Evolutionary conservation across 1,140 invertebrate genomes (phyloP), one percentile per base, ranked within the genome.

Genomic region (Copidosoma floridanum): DNA sequence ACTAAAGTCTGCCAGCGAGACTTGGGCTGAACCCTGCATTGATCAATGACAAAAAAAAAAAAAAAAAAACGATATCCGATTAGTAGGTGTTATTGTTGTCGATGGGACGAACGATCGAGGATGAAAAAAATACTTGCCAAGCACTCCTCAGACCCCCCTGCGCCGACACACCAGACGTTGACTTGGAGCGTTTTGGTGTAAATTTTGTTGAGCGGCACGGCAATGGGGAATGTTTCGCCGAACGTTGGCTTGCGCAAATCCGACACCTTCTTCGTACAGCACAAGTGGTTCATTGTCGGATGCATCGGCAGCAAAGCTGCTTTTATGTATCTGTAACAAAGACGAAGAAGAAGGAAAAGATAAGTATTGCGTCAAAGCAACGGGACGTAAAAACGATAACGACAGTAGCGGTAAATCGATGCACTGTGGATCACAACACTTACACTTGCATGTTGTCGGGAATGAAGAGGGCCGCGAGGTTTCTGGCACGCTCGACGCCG

Each of bases 1-100:
- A 74, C 90, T 91, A 74, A 97, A 98, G 79, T 97, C 94, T 54
- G 95, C 95, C 67, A 98, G 81, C 74, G 94, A 97, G 57, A 97
- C 92, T 88, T 97, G 94, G 54, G 92, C 90, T 76, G 92, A 95
- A 71, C 94, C 95, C 94, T 97, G 79, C 29, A 32, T 32, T 32
- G 29, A 12, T 32, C 29, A 32, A 32, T 32, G 6, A 46, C 18
- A 52, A 10, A 21, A 32, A 43, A 50, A n/a, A n/a, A n/a, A n/a
- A n/a, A n/a, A n/a, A n/a, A 26, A 35, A 43, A 20, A 63, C 18
- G 21, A 29, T 29, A 3, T 18, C 27, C 18, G 32, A 59, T 54
- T 40, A 23, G 61, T 12, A 53, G 59, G n/a, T 59, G 52, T 53
- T 50, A 27, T 21, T 35, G 27, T 32, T 32, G 29, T 32, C 6